Evolutionary conservation across 2,113 vertebrate species (phyloP).

Genomic region (Steatornis caripensis): DNA sequence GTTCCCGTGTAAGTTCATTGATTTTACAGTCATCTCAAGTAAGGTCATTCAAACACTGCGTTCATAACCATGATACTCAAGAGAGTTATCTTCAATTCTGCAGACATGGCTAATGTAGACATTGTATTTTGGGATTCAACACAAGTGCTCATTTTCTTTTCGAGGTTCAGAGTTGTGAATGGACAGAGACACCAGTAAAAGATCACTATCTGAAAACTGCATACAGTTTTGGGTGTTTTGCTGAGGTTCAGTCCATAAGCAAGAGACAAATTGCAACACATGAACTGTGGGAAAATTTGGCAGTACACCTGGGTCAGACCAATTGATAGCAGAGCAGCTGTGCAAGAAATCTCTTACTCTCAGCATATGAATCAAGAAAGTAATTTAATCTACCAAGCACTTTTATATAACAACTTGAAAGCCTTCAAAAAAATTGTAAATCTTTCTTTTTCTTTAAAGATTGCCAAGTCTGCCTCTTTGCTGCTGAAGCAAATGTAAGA

Average conservation of each 20-base stretch:
- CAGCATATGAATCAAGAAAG: background rate
- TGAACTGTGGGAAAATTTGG: background rate
- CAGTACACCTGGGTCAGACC: background rate
- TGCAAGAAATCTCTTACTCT: background rate
- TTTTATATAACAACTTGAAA: background rate
- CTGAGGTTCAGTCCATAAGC: background rate
- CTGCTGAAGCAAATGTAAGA: background rate
- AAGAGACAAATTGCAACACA: background rate
- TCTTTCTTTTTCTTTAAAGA: background rate
- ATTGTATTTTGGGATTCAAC: background rate
- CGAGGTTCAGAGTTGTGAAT: background rate
- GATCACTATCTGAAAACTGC: background rate
- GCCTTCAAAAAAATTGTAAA: background rate
- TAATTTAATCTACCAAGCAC: background rate
- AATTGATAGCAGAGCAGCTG: background rate
- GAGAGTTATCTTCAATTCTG: background rate
- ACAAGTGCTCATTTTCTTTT: background rate
- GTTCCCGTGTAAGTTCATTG: background rate
- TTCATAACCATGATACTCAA: background rate
- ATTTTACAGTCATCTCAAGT: background rate
- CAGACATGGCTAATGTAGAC: background rate
- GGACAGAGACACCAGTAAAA: background rate
- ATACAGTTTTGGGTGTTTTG: background rate
- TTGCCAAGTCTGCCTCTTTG: background rate
- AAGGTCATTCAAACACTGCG: background rate